Evolutionary conservation across 1,140 invertebrate genomes (phyloP).

Genomic region (Drosophila suzukii): DNA sequence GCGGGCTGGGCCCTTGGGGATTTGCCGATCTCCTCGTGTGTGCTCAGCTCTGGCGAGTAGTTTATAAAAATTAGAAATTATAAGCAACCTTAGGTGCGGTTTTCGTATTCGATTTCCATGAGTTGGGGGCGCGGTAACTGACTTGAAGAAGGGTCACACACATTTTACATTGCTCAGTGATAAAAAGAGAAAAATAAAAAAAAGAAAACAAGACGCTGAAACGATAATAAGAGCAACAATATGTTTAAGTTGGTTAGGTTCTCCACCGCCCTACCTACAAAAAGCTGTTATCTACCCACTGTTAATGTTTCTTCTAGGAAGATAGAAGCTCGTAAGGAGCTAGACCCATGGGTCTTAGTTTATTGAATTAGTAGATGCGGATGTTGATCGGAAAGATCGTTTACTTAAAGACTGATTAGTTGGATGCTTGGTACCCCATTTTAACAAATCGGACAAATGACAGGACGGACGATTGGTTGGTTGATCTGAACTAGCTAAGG

Average conservation of each 20-base stretch:
- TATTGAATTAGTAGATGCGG: neutral
- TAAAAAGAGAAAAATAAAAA: constrained; percentile 83
- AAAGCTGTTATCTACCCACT: constrained; percentile 23
- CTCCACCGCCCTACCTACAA: constrained; percentile 70
- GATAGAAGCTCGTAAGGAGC: neutral
- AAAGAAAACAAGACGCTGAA: constrained; percentile 84
- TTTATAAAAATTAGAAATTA: constrained; percentile 77
- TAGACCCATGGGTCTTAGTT: neutral
- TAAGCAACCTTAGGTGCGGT: constrained; percentile 80
- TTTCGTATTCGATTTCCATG: constrained; percentile 69
- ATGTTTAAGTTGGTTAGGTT: constrained; percentile 81
- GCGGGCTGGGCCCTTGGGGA: neutral
- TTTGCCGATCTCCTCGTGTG: constrained; percentile 20
- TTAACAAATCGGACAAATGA: neutral
- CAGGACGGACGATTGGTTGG: constrained; percentile 20
- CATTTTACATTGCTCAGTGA: constrained; percentile 81
- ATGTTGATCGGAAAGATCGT: constrained; percentile 1
- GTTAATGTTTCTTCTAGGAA: neutral
- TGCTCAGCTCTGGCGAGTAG: constrained; percentile 62
- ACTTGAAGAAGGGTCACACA: constrained; percentile 78
- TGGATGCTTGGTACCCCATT: constrained; percentile 1
- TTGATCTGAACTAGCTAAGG: constrained; percentile 21
- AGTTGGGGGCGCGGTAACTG: constrained; percentile 77
- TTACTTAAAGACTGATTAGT: neutral
- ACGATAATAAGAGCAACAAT: constrained; percentile 84